A percentile compares a stretch with the other conserved stretches of the same genome.
Evolutionary conservation across 2,797 vertebrate genomes (phyloP).

Genomic region (Percopsis omiscomaycus): DNA sequence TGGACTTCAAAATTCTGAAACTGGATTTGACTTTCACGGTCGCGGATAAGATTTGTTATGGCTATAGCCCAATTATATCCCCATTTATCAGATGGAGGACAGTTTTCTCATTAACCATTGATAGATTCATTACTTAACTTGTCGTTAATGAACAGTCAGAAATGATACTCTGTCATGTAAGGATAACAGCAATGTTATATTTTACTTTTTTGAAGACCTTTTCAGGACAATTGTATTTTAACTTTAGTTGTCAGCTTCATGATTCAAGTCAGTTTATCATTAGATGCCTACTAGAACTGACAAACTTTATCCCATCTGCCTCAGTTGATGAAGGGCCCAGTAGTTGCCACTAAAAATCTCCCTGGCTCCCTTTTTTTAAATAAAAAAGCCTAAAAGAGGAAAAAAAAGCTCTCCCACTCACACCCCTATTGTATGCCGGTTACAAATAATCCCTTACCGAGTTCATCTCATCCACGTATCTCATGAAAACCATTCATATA

Average conservation of each 20-base stretch:
- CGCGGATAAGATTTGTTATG: no score
- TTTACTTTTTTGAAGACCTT: background rate
- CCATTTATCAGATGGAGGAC: no score
- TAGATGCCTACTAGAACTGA: constrained; percentile 24
- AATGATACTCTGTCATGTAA: no score
- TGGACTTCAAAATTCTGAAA: no score
- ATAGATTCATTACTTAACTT: no score
- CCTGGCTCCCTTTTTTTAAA: constrained; percentile 42
- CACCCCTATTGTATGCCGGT: constrained; percentile 48
- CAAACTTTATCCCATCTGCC: constrained; percentile 37
- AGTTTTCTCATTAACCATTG: no score
- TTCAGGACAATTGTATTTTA: background rate
- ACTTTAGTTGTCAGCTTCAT: background rate
- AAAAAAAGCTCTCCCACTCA: constrained; percentile 21
- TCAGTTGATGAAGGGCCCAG: constrained; percentile 37
- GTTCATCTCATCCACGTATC: constrained; percentile 58
- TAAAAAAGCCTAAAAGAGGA: constrained; percentile 30
- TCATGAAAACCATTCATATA: constrained; percentile 58
- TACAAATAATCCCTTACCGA: constrained; percentile 54
- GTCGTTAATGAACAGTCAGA: no score
- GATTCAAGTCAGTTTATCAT: background rate
- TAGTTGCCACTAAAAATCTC: constrained; percentile 49
- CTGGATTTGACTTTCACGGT: no score
- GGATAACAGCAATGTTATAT: no score
- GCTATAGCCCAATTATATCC: no score